Conservation (phyloP, 2,888 invertebrate genomes). For the Rhorus exstirpatorius region DNA sequence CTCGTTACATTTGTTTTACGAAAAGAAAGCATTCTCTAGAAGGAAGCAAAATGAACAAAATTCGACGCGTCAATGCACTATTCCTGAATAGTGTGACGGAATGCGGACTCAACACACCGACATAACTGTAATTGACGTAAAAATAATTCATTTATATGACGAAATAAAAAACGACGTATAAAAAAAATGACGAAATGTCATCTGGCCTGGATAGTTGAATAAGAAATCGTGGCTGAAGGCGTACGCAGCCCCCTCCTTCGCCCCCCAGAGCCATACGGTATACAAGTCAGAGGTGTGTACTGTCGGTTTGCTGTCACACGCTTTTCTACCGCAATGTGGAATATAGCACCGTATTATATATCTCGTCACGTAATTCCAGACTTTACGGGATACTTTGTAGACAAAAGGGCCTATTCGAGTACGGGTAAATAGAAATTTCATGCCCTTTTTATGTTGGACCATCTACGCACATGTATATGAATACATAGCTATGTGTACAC, state of each 20-base stretch:
- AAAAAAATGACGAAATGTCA: background rate
- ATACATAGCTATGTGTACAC: background rate
- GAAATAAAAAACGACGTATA: background rate
- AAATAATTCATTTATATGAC: conserved; percentile 5
- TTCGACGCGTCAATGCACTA: too few species aligned
- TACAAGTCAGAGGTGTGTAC: background rate
- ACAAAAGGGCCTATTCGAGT: background rate
- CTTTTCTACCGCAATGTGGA: conserved; percentile 10
- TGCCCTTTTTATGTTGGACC: too few species aligned
- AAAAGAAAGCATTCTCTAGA: too few species aligned
- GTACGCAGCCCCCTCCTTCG: too few species aligned
- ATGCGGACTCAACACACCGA: too few species aligned
- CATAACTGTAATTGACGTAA: background rate
- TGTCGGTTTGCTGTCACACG: background rate
- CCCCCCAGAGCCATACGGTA: background rate
- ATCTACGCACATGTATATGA: too few species aligned
- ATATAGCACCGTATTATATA: background rate
- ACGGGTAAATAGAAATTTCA: too few species aligned
- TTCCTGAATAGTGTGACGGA: too few species aligned
- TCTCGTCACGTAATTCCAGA: conserved; percentile 7
- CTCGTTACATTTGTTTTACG: too few species aligned
- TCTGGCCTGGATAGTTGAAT: background rate
- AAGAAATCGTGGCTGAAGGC: background rate
- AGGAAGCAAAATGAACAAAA: too few species aligned
- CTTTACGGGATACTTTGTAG: background rate